These are phyloP conservation scores for Bacillus rossius DNA, from an alignment of 1,140 invertebrate species.

Conservation along the genomic window DNA sequence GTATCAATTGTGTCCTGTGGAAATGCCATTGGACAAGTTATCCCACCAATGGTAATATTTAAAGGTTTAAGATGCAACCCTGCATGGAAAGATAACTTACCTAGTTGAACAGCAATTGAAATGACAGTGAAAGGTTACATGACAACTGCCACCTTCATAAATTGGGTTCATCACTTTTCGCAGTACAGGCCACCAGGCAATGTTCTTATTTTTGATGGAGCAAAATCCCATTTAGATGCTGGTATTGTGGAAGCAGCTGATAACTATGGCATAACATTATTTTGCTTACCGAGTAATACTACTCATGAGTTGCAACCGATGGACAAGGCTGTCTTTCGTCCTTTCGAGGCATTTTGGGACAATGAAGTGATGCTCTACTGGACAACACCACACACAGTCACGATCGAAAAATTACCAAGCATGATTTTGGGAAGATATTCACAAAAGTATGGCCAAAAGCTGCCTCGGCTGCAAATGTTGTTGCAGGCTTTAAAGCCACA, in stretches of 20 bases:
- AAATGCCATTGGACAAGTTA: no score
- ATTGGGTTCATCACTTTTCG: slow-evolving; percentile 35
- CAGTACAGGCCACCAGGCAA: slow-evolving; percentile 28
- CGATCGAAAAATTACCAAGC: slow-evolving; percentile 27
- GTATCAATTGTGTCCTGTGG: no score
- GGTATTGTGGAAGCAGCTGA: slow-evolving; percentile 33
- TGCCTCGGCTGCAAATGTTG: slow-evolving; percentile 26
- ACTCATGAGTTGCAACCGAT: slow-evolving; percentile 40
- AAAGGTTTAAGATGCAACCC: no score
- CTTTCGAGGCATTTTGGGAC: slow-evolving; percentile 38
- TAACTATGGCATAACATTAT: slow-evolving; percentile 28
- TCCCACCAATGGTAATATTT: no score
- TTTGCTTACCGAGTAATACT: no score
- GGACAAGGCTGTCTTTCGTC: slow-evolving; percentile 34
- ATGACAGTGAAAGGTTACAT: slow-evolving; percentile 39
- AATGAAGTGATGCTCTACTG: slow-evolving; percentile 26
- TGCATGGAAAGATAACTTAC: slow-evolving; percentile 33
- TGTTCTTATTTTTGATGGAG: slow-evolving; percentile 38
- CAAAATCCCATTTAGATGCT: slow-evolving; percentile 32
- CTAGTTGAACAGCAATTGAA: slow-evolving; percentile 26
- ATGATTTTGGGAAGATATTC: slow-evolving; percentile 34
- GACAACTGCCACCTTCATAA: slow-evolving; percentile 33
- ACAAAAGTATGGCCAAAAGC: slow-evolving; percentile 31
- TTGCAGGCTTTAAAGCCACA: slow-evolving; percentile 30
- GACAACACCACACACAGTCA: slow-evolving; percentile 6